Evolutionary conservation across 2,888 invertebrate genomes (phyloP), one percentile per base, ranked within the genome.

Genomic region (Autographa pulchrina): DNA sequence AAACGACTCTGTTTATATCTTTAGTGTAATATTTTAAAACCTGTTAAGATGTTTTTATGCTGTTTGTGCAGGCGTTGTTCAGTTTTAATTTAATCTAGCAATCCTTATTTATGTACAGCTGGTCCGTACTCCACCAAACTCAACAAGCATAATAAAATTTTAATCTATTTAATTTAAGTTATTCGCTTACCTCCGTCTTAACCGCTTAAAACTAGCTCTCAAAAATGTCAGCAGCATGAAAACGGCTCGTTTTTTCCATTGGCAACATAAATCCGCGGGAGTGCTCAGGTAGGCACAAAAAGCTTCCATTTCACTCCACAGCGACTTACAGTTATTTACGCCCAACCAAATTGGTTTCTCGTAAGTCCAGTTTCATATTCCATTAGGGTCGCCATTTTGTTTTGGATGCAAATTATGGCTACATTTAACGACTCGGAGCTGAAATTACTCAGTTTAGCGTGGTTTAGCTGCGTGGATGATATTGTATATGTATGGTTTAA

Each of bases 211-310:
- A 77, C 59, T 77, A 66, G 60, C 52, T 65, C 32, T 56, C 20
- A 11, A 56, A 20, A 20, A 25, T 56, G 25, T 20, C 20, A 9
- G 54, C 58, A 35, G n/a, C 61, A 58, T 77, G 38, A 62, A 52
- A 65, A 72, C 41, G 3, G n/a, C 63, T 35, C 43, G 48, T 78
- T 78, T 78, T 80, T 72, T 77, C 18, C 58, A 61, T 41, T 63
- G 60, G 66, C 78, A 78, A 81, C 81, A 78, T 62, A 73, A 81
- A 70, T 70, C 82, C 79, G 62, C 32, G 9, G 64, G 67, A 82
- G 77, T 75, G 82, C 80, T 69, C 73, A 80, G 80, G 80, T 80
- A 80, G 83, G 80, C 80, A 82, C 83, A 76, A 74, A 81, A 82
- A 74, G 71, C 70, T 70, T 76, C 80, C 77, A 81, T 81, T 81